These are phyloP conservation scores for Zophobas morio DNA, from an alignment of 1,140 invertebrate genomes.

Conservation along the genomic window DNA sequence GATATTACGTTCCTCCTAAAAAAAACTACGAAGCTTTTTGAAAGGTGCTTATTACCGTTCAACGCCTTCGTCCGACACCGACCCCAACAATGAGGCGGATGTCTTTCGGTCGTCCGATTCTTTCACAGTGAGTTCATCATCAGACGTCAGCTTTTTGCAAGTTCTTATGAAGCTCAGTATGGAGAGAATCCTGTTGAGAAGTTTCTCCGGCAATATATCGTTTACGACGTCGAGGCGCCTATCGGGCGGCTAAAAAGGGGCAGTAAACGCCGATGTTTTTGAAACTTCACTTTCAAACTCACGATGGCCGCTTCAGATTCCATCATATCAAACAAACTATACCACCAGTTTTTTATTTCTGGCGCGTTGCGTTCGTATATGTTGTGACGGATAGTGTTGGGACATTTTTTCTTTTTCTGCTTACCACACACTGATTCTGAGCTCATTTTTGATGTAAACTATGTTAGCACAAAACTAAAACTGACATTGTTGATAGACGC, in stretches of 20 bases:
- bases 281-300: constrained; percentile 54
- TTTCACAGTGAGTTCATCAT: background rate
- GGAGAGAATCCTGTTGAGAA: constrained; percentile 22
- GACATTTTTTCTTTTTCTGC: constrained; percentile 10
- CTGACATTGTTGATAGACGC: constrained; percentile 1
- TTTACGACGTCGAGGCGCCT: constrained; percentile 16
- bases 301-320: constrained; percentile 51
- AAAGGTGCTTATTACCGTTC: background rate
- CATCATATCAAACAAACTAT: constrained; percentile 42
- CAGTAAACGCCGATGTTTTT: background rate
- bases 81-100: background rate
- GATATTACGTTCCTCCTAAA: too few species aligned
- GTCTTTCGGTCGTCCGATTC: background rate
- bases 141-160: background rate
- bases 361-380: constrained; percentile 53
- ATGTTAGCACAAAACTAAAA: background rate
- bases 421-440: too few species aligned
- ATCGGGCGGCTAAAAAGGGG: constrained; percentile 36
- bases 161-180: constrained; percentile 25
- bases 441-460: too few species aligned
- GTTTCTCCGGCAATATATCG: constrained; percentile 29
- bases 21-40: background rate
- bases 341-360: constrained; percentile 50
- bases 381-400: constrained; percentile 29
- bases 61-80: background rate